These are phyloP conservation scores for Scaptomyza caliginosa DNA, from an alignment of 2,888 invertebrate genomes.

Conservation along the genomic window DNA sequence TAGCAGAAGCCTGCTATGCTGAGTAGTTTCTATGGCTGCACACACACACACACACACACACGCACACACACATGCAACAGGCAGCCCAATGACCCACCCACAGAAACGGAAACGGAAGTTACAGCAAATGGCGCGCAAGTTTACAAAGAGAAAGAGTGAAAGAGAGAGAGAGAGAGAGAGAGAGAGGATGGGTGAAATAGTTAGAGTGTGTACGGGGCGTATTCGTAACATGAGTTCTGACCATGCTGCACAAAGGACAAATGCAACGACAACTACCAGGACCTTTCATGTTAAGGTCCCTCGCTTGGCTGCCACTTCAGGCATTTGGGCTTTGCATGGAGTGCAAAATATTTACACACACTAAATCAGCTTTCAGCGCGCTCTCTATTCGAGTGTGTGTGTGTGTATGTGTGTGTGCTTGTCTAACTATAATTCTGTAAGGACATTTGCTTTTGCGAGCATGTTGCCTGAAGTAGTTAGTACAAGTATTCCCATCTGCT, in stretches of 20 bases:
- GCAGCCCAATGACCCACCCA: slow-evolving; percentile 41
- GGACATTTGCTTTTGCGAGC: slow-evolving; percentile 7
- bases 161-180: background rate
- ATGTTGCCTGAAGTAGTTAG: slow-evolving; percentile 5
- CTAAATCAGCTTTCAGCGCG: slow-evolving; percentile 62
- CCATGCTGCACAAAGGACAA: slow-evolving; percentile 56
- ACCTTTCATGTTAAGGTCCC: slow-evolving; percentile 53
- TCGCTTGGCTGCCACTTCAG: slow-evolving; percentile 42
- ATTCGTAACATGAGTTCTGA: slow-evolving; percentile 62
- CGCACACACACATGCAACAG: slow-evolving; percentile 25
- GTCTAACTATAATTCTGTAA: slow-evolving; percentile 24
- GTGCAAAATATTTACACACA: slow-evolving; percentile 78
- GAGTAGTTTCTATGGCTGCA: slow-evolving; percentile 46
- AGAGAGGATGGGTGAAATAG: background rate
- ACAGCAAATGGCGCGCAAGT: slow-evolving; percentile 69
- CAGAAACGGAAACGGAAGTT: slow-evolving; percentile 72
- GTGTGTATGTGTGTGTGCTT: slow-evolving; percentile 12
- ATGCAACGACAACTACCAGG: slow-evolving; percentile 41
- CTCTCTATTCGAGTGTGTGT: slow-evolving; percentile 6
- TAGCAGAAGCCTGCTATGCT: slow-evolving; percentile 56
- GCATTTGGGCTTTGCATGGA: slow-evolving; percentile 37
- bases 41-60: slow-evolving; percentile 14
- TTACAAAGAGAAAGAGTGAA: background rate
- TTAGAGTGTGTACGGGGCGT: slow-evolving; percentile 21
- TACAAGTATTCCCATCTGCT: background rate